Evolutionary conservation across 2,888 invertebrate species (phyloP), one percentile per base, ranked within the genome.

Genomic region (Nomada fucata): DNA sequence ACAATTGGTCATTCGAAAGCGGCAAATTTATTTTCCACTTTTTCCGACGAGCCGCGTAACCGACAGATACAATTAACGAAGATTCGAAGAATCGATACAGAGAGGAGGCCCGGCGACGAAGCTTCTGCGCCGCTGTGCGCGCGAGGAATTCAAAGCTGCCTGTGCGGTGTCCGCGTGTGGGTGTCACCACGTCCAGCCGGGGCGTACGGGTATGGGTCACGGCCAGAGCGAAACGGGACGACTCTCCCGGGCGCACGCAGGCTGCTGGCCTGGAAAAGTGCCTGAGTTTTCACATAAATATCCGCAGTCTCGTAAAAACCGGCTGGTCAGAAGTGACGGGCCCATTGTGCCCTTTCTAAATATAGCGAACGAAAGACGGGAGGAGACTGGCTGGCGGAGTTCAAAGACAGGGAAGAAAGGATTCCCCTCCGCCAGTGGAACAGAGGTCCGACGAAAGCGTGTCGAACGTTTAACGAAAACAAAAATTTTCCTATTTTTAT

Each of bases 181-280:
- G 77, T 77, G 75, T 55, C 71, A 80, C 57, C 69, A 63, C 69
- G 74, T 75, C 73, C 86, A 83, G 77, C 83, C 78, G 65, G 79
- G 63, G 79, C 82, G 85, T n/a, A 77, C 86, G 86, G 86, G 91
- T 90, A 90, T 91, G 92, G 93, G 93, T 93, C 93, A 93, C 87
- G 93, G 93, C 91, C 93, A 93, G 87, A 92, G 89, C 92, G 89
- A 92, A 93, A 92, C 87, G 91, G 93, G 93, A 90, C 92, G 91
- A 84, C 91, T 87, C 89, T 79, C 73, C 13, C 13, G 47, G 74
- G 78, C 72, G 23, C 77, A 61, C 59, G 79, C 77, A 69, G 81
- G 71, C 79, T 50, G 71, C 79, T 50, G 82, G 73, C 82, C 86
- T 83, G 76, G 74, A 80, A 79, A 42, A 69, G 64, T 68, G 63